phyloP scores from a whole-genome alignment of 64 coral and sea anemone genomes.

The Anthopleura sola region DNA sequence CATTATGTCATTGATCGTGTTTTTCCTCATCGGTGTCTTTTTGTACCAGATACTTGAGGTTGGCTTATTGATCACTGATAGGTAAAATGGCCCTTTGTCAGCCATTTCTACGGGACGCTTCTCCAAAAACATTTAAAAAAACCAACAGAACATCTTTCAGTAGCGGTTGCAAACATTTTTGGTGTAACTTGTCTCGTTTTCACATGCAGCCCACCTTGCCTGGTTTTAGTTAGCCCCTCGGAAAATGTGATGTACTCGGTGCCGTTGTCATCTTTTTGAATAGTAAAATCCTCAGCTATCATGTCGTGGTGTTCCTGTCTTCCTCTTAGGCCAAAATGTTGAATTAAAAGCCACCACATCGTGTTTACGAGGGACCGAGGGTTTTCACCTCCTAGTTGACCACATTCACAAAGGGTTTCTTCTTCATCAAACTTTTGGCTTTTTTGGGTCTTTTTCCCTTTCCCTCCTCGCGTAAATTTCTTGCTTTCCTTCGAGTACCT shows the following conservation, averaged over 20 bases:
- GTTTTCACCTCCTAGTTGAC: not conserved
- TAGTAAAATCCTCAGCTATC: conserved; percentile 21
- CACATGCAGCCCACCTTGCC: not conserved
- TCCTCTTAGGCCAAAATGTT: conserved; percentile 47
- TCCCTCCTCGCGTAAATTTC: not conserved
- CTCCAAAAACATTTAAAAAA: too few relatives aligned
- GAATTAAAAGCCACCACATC: conserved; percentile 30
- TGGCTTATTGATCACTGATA: too few relatives aligned
- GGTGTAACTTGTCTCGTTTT: conserved; percentile 33
- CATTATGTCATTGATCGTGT: not conserved
- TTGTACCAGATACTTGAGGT: not conserved
- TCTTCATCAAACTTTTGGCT: not conserved
- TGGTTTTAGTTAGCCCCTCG: conserved; percentile 31
- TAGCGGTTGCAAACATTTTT: conserved; percentile 51
- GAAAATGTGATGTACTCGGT: conserved; percentile 20
- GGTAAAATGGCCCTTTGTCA: not conserved
- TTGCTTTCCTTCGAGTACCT: conserved; percentile 29
- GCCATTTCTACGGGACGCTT: too few relatives aligned
- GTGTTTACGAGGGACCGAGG: conserved; percentile 8
- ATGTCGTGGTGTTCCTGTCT: conserved; percentile 40
- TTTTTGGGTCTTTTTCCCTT: conserved; percentile 18
- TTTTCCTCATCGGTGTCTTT: not conserved
- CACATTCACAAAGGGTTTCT: conserved; percentile 6
- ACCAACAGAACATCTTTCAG: conserved; percentile 34
- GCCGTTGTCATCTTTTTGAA: conserved; percentile 17